Base-by-base conservation (phyloP, 2,888 invertebrate species). In the Drosophila austrosaltans region DNA sequence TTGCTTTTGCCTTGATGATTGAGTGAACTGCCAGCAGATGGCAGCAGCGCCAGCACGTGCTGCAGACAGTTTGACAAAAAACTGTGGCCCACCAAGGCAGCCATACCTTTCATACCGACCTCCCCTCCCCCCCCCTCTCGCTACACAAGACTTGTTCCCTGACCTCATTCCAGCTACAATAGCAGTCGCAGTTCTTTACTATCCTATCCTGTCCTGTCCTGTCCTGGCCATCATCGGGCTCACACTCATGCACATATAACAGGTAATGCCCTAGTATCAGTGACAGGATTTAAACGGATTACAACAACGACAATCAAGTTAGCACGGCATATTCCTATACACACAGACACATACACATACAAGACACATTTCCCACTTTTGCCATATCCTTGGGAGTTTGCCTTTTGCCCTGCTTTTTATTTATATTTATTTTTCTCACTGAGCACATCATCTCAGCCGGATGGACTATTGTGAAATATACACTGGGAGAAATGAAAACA, bases 271-370 rank as follows among this genome's bases (percentile, higher is more conserved):
- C 71, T 72, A 77, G 87, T 88, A 83, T 83, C 83, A 86, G 83
- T 83, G 89, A 88, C 84, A 88, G 84, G 87, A 86, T 85, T 85
- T 87, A 87, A 85, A 83, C 83, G 89, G 89, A 84, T 88, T 83
- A 84, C 89, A 88, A 76, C 65, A 82, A 77, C 86, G 84, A 88
- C 89, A 84, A 84, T 84, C 84, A 84, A 88, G 89, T 87, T 83
- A 85, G 87, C 84, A 83, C 81, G 77, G 68, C 58, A 75, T 59
- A 73, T 57, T 69, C 66, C 57, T 60, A 62, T 42, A 63, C 68
- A 72, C 16, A 44, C 54, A 30, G 16, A 10, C 25, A 36, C 22
- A n/a, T 3, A 44, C 44, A 32, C 5, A 20, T 16, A 36, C 16
- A 16, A 16, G 16, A 28, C 44, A 42, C 16, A 28, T 25, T 16